Percentiles rank a stretch among this genome's conserved stretches.
Evolutionary conservation across 1,140 invertebrate species (phyloP).

Genomic region (Ceratitis capitata): DNA sequence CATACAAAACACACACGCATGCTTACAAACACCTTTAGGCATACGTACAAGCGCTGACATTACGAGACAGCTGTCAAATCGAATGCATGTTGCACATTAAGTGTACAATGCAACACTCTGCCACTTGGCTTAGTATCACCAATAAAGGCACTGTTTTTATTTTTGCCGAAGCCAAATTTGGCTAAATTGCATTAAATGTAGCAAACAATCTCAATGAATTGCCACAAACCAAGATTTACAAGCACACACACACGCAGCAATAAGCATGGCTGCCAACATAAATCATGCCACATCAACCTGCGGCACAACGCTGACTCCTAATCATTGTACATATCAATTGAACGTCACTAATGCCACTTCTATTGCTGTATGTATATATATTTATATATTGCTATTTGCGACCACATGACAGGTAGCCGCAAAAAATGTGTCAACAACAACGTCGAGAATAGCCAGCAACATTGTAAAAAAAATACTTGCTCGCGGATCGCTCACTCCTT

Average conservation of each 20-base stretch:
- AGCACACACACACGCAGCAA: background rate
- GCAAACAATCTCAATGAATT: background rate
- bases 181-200: background rate
- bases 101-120: slow-evolving; percentile 6
- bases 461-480: background rate
- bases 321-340: slow-evolving; percentile 23
- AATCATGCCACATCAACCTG: slow-evolving; percentile 35
- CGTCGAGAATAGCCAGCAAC: background rate
- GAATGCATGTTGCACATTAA: slow-evolving; percentile 12
- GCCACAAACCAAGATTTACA: background rate
- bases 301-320: slow-evolving; percentile 19
- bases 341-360: slow-evolving; percentile 25
- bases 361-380: background rate
- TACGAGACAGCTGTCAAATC: slow-evolving; percentile 24
- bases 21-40: too few relatives aligned
- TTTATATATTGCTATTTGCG: too few relatives aligned
- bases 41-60: background rate
- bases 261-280: background rate
- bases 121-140: background rate
- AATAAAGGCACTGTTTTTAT: slow-evolving; percentile 13
- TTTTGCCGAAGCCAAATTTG: slow-evolving; percentile 16
- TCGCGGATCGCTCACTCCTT: too few relatives aligned
- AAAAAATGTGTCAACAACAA: background rate
- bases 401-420: background rate
- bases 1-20: background rate